Evolutionary conservation across 1,140 invertebrate species (phyloP).

Genomic region (Ctenoplectra terminalis): DNA sequence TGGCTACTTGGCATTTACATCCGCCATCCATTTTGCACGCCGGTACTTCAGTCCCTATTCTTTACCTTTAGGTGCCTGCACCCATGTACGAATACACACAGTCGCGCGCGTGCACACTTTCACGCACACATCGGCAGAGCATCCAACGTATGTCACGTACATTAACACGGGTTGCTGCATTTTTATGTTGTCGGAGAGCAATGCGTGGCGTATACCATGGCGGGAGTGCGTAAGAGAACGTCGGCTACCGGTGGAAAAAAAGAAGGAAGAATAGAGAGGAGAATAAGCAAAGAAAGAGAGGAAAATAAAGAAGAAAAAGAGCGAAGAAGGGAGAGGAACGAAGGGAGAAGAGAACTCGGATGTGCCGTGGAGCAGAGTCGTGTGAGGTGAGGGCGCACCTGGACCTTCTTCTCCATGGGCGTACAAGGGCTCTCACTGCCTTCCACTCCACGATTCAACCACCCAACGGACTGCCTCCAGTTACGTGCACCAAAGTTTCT

Average conservation of each 20-base stretch:
- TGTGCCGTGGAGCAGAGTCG: slow-evolving; percentile 63
- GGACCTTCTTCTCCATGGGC: slow-evolving; percentile 69
- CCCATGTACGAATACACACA: slow-evolving; percentile 47
- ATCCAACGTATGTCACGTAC: slow-evolving; percentile 8
- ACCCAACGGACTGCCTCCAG: slow-evolving; percentile 64
- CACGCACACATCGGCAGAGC: not conserved
- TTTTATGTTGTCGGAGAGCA: slow-evolving; percentile 18
- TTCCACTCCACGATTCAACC: slow-evolving; percentile 70
- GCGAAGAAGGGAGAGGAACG: slow-evolving; percentile 25
- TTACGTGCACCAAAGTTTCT: slow-evolving; percentile 55
- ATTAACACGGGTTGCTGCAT: slow-evolving; percentile 38
- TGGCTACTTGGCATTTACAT: slow-evolving; percentile 76
- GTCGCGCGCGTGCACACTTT: not conserved
- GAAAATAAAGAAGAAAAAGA: not conserved
- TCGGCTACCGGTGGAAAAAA: not conserved
- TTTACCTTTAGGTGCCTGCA: slow-evolving; percentile 66
- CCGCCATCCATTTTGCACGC: slow-evolving; percentile 73
- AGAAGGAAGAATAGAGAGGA: not conserved
- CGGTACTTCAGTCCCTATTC: slow-evolving; percentile 65
- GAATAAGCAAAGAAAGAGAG: not conserved
- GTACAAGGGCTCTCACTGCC: slow-evolving; percentile 66
- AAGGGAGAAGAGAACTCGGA: slow-evolving; percentile 50
- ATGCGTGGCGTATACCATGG: slow-evolving; percentile 11
- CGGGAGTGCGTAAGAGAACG: slow-evolving; percentile 26
- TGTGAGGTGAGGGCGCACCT: slow-evolving; percentile 68